Evolutionary conservation across 2,888 invertebrate species (phyloP), one percentile per base, ranked within the genome.

Genomic region (Drosophila atripex): DNA sequence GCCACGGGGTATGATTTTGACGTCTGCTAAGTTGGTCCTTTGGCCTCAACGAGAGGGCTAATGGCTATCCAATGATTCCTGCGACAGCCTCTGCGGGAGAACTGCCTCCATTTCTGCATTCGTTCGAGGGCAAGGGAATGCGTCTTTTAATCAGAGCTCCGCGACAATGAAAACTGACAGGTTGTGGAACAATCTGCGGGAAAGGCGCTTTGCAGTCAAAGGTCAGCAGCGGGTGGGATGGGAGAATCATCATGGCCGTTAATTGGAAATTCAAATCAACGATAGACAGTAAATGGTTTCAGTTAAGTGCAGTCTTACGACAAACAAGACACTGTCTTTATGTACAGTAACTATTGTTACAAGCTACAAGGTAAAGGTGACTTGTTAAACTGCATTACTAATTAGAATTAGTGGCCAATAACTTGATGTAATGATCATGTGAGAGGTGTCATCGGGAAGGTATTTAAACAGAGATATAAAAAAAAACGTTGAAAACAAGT

Each of bases 1-100:
- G 71, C 61, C 69, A 73, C 73, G 89, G 86, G 89, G 80, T 80
- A 88, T 82, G 88, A 88, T 87, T 89, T 89, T 88, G 89, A 90
- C 85, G 89, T 87, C 88, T 89, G 90, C 85, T 80, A 89, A 85
- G 80, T 80, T 73, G 77, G 71, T 57, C 70, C 56, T 63, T 54
- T 61, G 59, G 59, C 39, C 14, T 35, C 32, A 30, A 23, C 45
- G 46, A 50, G 43, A 45, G 45, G 78, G 79, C 87, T 82, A 80
- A 80, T 78, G 87, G 87, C 46, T 58, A 60, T 56, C 25, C 47
- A 50, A 43, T 30, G 30, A 60, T 56, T 64, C 61, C 63, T 50
- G 41, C 38, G 25, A 46, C 61, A 72, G 58, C 72, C 61, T 52
- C 43, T 52, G 41, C 21, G 60, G 61, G 51, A 41, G 21, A 63